Evolutionary conservation across 2,113 vertebrate genomes (phyloP), one percentile per base, ranked within the genome.

Genomic region (Benitochromis conjunctus): DNA sequence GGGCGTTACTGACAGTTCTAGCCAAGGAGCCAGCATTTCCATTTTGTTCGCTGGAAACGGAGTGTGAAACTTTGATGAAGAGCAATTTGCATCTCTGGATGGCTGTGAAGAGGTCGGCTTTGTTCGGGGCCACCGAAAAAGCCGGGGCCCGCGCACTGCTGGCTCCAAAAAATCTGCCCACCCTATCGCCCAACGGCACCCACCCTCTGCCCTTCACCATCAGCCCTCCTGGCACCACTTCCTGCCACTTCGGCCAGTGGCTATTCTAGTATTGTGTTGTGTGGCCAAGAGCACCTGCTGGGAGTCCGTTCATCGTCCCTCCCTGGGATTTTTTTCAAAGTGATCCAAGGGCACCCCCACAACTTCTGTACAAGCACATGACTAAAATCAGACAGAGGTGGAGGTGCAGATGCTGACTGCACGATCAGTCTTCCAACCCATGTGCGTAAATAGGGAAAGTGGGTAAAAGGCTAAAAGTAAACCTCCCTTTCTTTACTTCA

Each of bases 31-130:
- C 85, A n/a, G 89, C 85, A 54, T 93, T 94, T 92, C 36, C 88
- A 94, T 94, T 94, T 95, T 95, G 95, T 95, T 92, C 64, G 31
- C 90, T 91, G 91, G 87, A 94, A 95, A 92, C 91, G 74, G 86
- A 94, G 93, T 95, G 94, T 94, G 94, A 95, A 95, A 94, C 90
- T 94, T 95, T 96, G 92, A 95, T 94, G 93, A 95, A 92, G 91
- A 94, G 91, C 87, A 92, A 95, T 96, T 96, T 96, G 95, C 95
- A 95, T 96, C 92, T 96, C 93, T 94, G 95, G 95, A 94, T 88
- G 89, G 86, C 88, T 85, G 89, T 93, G 93, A 94, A 95, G 95
- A 95, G 94, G 88, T 89, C 14, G 58, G 87, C 90, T 94, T 96
- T 96, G 94, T 96, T 90, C 74, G 1, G 38, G 41, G 79, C 88